A percentile compares a stretch with the other conserved stretches of the same genome.
Evolutionary conservation across 2,888 invertebrate genomes (phyloP).

Genomic region (Chalcosyrphus nemorum): DNA sequence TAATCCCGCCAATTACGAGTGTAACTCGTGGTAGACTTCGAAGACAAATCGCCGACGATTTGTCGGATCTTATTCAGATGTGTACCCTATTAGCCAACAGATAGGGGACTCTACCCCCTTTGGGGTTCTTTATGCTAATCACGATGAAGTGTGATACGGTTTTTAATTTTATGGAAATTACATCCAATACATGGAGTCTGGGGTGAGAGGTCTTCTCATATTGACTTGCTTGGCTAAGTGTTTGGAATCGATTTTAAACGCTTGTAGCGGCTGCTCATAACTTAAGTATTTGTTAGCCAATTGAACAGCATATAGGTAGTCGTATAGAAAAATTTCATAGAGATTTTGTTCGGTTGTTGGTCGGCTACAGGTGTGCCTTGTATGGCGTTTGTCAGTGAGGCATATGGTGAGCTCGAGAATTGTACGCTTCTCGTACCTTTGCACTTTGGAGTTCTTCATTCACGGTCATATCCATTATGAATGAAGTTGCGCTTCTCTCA

Average conservation of each 20-base stretch:
- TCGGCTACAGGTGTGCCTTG: too few species aligned
- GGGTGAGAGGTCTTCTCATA: background rate
- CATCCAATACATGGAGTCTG: background rate
- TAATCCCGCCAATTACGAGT: conserved; percentile 24
- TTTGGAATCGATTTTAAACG: background rate
- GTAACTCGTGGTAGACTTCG: conserved; percentile 8
- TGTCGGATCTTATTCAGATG: background rate
- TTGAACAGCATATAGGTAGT: background rate
- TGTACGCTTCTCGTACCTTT: too few species aligned
- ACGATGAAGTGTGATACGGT: background rate
- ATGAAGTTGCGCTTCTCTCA: too few species aligned
- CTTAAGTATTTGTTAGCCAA: background rate
- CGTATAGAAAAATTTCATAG: too few species aligned
- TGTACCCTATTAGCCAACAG: background rate
- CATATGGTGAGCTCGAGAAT: too few species aligned
- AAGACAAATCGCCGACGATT: conserved; percentile 21
- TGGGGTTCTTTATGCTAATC: background rate
- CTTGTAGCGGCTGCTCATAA: background rate
- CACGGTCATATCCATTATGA: too few species aligned
- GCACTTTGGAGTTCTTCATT: too few species aligned
- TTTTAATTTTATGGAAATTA: background rate
- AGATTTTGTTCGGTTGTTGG: too few species aligned
- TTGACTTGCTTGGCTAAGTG: background rate
- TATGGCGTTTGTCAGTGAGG: too few species aligned
- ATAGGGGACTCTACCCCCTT: background rate